A percentile compares a stretch with the other conserved stretches of the same genome.
Conservation (phyloP, 2,888 invertebrate species). For the Callimorpha dominula region DNA sequence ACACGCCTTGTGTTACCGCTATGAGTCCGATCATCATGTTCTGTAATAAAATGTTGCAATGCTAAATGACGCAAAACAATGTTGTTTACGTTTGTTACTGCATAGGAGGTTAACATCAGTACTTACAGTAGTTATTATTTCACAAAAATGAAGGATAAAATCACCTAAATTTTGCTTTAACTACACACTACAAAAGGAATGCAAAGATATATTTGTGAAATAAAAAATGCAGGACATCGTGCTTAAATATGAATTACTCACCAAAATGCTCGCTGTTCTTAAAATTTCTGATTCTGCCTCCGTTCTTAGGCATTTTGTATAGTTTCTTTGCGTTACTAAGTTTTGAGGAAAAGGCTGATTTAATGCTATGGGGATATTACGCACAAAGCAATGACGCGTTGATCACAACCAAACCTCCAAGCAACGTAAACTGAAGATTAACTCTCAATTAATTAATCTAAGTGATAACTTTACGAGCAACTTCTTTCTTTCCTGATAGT, state of each 20-base stretch:
- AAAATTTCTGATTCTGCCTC: slow-evolving; percentile 75
- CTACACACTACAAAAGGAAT: neutral
- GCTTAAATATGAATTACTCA: slow-evolving; percentile 49
- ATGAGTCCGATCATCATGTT: slow-evolving; percentile 81
- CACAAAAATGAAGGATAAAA: no score
- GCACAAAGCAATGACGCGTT: slow-evolving; percentile 36
- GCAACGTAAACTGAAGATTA: neutral
- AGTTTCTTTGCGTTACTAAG: slow-evolving; percentile 11
- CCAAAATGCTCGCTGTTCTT: slow-evolving; percentile 79
- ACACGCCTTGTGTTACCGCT: slow-evolving; percentile 79
- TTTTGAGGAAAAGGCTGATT: neutral
- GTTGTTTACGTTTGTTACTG: neutral
- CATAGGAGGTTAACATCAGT: neutral
- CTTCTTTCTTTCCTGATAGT: neutral
- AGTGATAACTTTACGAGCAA: neutral
- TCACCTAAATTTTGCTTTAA: neutral
- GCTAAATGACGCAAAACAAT: neutral
- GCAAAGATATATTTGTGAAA: neutral
- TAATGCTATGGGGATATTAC: slow-evolving; percentile 34
- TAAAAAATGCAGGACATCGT: neutral
- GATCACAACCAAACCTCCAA: neutral
- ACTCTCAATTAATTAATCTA: neutral
- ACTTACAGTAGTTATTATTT: neutral
- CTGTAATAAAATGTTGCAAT: slow-evolving; percentile 57
- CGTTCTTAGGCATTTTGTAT: slow-evolving; percentile 80